Conservation (phyloP, 1,140 invertebrate species). For the Olivierus martensii region DNA sequence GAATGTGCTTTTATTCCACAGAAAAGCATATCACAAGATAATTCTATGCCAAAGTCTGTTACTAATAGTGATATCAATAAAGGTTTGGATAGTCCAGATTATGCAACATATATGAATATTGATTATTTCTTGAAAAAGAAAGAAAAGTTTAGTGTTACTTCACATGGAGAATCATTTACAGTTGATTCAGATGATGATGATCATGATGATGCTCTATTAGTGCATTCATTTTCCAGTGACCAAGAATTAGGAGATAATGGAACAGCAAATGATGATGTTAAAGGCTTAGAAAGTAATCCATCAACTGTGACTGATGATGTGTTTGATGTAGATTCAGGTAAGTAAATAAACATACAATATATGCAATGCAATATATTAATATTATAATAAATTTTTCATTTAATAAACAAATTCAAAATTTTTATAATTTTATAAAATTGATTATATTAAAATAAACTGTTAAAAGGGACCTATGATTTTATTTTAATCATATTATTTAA, state of each 20-base stretch:
- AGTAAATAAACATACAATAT: too few species aligned
- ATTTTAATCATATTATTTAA: too few species aligned
- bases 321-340: constrained; percentile 28
- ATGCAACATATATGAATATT: constrained; percentile 72
- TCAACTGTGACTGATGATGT: constrained; percentile 21
- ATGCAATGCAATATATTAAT: too few species aligned
- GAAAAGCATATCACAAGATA: too few species aligned
- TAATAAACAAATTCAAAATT: too few species aligned
- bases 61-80: neutral
- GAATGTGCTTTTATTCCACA: neutral
- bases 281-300: constrained; percentile 14
- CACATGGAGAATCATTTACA: constrained; percentile 4
- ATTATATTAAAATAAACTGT: too few species aligned
- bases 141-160: constrained; percentile 1
- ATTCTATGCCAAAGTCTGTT: too few species aligned
- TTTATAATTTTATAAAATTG: too few species aligned
- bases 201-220: constrained; percentile 27
- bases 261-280: constrained; percentile 9
- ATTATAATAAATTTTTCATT: too few species aligned
- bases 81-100: constrained; percentile 13
- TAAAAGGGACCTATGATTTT: too few species aligned
- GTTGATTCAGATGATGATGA: constrained; percentile 21
- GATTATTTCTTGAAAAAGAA: constrained; percentile 66
- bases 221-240: constrained; percentile 28
- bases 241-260: constrained; percentile 23